Percentiles rank a stretch among this genome's conserved stretches.
Evolutionary conservation across 2,888 invertebrate genomes (phyloP).

Genomic region (Papilio gigon): DNA sequence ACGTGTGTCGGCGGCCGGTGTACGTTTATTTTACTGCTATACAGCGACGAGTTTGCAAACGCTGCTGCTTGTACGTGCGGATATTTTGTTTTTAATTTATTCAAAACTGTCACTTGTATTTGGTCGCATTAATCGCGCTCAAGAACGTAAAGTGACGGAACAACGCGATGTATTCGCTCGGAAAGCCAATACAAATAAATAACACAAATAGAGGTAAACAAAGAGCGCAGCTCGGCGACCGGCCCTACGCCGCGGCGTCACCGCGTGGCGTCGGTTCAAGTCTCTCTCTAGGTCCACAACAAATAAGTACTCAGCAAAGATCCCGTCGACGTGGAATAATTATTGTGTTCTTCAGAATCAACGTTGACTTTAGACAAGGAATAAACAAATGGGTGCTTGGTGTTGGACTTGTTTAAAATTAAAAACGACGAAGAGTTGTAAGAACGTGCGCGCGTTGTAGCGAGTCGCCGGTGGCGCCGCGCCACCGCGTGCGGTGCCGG

Average conservation of each 20-base stretch:
- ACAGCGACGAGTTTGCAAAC: too few species aligned
- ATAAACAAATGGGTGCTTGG: too few species aligned
- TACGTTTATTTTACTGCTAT: too few species aligned
- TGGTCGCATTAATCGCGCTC: not conserved
- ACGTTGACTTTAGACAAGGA: not conserved
- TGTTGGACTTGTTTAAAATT: too few species aligned
- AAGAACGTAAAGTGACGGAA: not conserved
- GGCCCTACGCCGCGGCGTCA: not conserved
- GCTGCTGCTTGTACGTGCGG: too few species aligned
- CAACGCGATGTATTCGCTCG: not conserved
- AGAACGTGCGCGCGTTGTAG: too few species aligned
- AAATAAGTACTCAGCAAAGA: not conserved
- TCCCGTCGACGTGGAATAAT: not conserved
- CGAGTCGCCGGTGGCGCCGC: too few species aligned
- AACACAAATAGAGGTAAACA: not conserved
- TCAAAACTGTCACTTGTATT: too few species aligned
- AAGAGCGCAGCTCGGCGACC: not conserved
- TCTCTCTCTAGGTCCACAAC: not conserved
- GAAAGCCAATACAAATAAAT: constrained; percentile 2
- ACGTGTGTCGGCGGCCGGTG: too few species aligned
- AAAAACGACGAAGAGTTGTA: too few species aligned
- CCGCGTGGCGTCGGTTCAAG: not conserved
- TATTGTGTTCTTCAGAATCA: not conserved
- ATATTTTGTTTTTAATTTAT: too few species aligned
- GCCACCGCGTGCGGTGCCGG: too few species aligned